Percentiles rank a stretch among this genome's conserved stretches.
phyloP scores from a whole-genome alignment of 2,888 invertebrate genomes.

The Phragmatobia fuliginosa region DNA sequence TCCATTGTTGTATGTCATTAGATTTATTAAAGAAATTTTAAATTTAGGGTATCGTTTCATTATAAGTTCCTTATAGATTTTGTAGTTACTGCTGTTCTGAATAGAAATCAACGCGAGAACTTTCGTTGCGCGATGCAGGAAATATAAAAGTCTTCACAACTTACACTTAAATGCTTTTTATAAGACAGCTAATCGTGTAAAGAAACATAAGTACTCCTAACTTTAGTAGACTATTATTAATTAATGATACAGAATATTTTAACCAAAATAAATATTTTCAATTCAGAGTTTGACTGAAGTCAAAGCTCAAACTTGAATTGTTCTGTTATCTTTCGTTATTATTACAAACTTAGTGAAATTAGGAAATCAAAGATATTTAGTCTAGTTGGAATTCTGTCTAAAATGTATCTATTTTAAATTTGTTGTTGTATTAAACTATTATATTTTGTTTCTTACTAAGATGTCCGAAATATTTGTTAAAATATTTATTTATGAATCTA shows the following conservation, averaged over 20 bases:
- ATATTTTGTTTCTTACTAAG: no score
- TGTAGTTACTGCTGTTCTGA: background rate
- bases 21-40: background rate
- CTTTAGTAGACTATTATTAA: no score
- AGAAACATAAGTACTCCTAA: background rate
- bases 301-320: background rate
- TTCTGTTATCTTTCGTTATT: slow-evolving; percentile 18
- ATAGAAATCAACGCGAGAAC: background rate
- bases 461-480: no score
- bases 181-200: background rate
- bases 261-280: background rate
- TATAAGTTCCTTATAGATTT: background rate
- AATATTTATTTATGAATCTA: no score
- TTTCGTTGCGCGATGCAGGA: background rate
- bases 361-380: slow-evolving; percentile 36
- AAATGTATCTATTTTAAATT: no score
- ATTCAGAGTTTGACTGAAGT: background rate
- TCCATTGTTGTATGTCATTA: background rate
- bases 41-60: background rate
- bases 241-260: background rate
- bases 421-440: no score
- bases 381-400: background rate
- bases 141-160: background rate
- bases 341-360: slow-evolving; percentile 32
- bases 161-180: background rate